Conservation (phyloP, 2,113 vertebrate genomes). For the Speoplatyrhinus poulsoni region DNA sequence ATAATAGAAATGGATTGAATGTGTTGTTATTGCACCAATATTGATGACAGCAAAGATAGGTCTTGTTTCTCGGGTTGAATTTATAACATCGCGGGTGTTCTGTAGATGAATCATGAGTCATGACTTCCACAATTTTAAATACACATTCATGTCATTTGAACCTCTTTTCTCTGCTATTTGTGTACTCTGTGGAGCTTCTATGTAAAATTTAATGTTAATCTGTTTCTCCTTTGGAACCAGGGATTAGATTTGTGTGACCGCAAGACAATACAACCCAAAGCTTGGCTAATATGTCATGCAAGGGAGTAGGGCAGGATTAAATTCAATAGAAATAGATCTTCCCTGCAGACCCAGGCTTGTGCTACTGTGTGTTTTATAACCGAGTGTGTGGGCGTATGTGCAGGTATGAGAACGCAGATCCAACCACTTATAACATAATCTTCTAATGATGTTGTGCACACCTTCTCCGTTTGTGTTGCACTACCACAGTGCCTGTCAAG, state of each 20-base stretch:
- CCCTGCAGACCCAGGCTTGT: neutral
- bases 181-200: no score
- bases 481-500: constrained; percentile 45
- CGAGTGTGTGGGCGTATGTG: neutral
- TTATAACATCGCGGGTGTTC: no score
- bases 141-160: neutral
- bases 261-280: no score
- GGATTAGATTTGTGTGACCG: no score
- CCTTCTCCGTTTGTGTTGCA: neutral
- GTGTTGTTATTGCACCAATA: no score
- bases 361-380: neutral
- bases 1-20: no score
- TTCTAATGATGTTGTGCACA: constrained; percentile 23
- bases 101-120: no score
- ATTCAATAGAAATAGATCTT: neutral
- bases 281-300: no score
- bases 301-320: neutral
- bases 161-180: neutral
- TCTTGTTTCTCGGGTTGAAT: no score
- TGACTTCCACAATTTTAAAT: neutral
- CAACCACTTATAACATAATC: constrained; percentile 25
- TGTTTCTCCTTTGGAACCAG: no score
- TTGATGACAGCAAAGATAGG: no score
- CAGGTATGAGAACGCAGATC: constrained; percentile 19
- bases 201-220: no score